phyloP scores from a whole-genome alignment of 2,797 vertebrate genomes.

The Sebastes aleutianus region DNA sequence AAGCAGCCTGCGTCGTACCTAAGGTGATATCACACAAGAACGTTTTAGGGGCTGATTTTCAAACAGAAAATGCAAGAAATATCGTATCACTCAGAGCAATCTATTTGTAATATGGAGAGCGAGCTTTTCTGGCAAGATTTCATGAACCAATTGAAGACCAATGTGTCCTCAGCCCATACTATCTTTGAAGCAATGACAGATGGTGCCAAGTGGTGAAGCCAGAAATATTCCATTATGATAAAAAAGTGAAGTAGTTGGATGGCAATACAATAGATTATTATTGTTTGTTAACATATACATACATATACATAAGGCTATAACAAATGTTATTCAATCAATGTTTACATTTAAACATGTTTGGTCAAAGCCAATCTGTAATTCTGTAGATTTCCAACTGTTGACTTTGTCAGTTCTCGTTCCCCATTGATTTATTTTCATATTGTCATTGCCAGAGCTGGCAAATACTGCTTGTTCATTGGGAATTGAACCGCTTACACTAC shows the following conservation, averaged over 20 bases:
- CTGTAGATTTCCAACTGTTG: neutral
- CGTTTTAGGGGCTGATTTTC: neutral
- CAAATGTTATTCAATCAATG: neutral
- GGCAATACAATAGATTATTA: neutral
- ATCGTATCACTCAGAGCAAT: neutral
- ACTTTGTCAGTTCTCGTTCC: neutral
- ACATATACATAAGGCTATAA: neutral
- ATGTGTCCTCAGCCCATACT: neutral
- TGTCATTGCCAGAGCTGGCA: slow-evolving; percentile 21
- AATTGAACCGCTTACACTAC: neutral
- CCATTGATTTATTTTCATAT: neutral
- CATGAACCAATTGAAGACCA: neutral
- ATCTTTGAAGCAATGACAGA: neutral
- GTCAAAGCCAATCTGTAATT: neutral
- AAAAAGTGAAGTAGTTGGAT: neutral
- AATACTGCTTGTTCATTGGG: neutral
- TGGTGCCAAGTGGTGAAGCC: neutral
- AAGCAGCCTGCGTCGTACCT: neutral
- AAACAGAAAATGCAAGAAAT: neutral
- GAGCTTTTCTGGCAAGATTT: slow-evolving; percentile 13
- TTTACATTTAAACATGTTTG: neutral
- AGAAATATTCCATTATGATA: neutral
- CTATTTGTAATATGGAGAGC: neutral
- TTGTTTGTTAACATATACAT: neutral
- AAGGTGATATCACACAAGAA: neutral